A percentile compares a stretch with the other conserved stretches of the same genome.
Evolutionary conservation across 2,888 invertebrate genomes (phyloP).

Genomic region (Tenthredo livida): DNA sequence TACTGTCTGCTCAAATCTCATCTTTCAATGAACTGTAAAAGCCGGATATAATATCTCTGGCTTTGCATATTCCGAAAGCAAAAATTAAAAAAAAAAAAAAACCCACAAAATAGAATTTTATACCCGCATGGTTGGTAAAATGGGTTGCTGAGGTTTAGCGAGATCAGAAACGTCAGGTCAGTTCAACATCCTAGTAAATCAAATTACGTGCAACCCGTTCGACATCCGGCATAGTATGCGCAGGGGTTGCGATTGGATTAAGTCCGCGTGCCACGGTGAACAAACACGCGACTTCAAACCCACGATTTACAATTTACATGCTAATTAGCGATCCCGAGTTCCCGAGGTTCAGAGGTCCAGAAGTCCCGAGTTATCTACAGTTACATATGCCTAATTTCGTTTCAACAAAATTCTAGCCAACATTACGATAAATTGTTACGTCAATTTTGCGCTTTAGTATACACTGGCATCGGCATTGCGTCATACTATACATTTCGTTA

Average conservation of each 20-base stretch:
- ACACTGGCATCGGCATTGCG: background rate
- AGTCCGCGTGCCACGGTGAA: constrained; percentile 31
- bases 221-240: constrained; percentile 52
- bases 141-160: background rate
- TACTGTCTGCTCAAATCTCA: background rate
- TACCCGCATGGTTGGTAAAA: background rate
- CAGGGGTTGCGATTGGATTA: constrained; percentile 39
- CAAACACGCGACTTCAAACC: constrained; percentile 38
- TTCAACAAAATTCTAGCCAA: background rate
- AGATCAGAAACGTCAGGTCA: constrained; percentile 8
- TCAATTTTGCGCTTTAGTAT: background rate
- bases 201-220: constrained; percentile 49
- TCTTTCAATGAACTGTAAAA: constrained; percentile 9
- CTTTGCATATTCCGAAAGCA: too few species aligned
- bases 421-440: constrained; percentile 4
- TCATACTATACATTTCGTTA: background rate
- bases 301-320: constrained; percentile 28
- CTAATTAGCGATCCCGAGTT: constrained; percentile 10
- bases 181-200: constrained; percentile 53
- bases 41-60: background rate
- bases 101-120: background rate
- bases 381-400: background rate
- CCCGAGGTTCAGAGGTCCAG: background rate
- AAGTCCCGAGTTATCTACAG: background rate
- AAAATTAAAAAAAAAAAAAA: background rate